A percentile compares a stretch with the other conserved stretches of the same genome.
phyloP scores from a whole-genome alignment of 2,113 vertebrate species.

The Rhinolophus sinicus region DNA sequence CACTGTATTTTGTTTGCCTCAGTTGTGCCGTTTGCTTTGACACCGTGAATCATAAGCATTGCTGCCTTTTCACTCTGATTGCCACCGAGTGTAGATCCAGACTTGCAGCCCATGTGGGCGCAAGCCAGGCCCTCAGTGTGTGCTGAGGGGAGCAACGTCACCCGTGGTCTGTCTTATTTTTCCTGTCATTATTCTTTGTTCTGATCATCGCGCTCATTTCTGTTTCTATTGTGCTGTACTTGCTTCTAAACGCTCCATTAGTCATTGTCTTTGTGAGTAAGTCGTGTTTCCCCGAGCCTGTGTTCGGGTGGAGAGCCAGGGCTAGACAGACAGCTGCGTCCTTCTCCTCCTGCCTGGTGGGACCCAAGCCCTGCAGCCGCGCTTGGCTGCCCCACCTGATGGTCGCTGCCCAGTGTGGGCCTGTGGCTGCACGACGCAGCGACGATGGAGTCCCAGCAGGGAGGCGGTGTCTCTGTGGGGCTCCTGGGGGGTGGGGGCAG shows the following conservation, averaged over 20 bases:
- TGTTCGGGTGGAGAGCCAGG: background rate
- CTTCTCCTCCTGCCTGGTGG: background rate
- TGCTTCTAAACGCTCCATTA: background rate
- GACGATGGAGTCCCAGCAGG: too few relatives aligned
- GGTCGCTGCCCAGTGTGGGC: too few relatives aligned
- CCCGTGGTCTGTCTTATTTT: too few relatives aligned
- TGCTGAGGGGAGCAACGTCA: too few relatives aligned
- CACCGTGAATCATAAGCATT: fast-evolving
- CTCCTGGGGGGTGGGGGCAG: too few relatives aligned
- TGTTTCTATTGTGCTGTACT: background rate
- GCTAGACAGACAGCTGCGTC: background rate
- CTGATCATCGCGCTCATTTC: fast-evolving
- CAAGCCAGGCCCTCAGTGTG: too few relatives aligned
- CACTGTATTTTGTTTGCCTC: fast-evolving
- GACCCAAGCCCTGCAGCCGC: fast-evolving
- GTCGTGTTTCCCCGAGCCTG: background rate
- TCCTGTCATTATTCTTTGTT: background rate
- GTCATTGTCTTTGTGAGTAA: background rate
- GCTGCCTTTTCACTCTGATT: background rate
- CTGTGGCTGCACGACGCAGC: fast-evolving
- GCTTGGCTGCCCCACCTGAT: fast-evolving
- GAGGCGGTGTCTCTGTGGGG: background rate
- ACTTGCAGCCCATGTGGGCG: fast-evolving
- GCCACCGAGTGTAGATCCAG: too few relatives aligned
- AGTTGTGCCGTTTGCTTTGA: too few relatives aligned